phyloP scores from a whole-genome alignment of 2,888 invertebrate species.

The Chloroclysta siterata region DNA sequence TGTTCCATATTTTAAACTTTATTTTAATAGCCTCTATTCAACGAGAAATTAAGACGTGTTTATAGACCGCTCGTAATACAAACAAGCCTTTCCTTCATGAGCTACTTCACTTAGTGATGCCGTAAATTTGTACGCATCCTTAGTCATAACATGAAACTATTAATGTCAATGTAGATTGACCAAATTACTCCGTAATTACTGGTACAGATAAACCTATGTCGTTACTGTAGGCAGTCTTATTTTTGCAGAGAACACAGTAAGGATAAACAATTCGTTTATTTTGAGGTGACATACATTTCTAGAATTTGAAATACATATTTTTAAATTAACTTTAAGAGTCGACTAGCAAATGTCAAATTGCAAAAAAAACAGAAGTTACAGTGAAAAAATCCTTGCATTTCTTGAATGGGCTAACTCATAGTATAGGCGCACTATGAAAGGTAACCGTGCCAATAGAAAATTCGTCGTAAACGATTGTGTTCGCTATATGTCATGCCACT shows the following conservation, averaged over 20 bases:
- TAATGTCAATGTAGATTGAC: slow-evolving; percentile 39
- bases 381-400: background rate
- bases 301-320: too few relatives aligned
- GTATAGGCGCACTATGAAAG: background rate
- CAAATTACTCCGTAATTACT: slow-evolving; percentile 19
- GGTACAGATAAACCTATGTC: background rate
- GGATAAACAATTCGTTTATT: too few relatives aligned
- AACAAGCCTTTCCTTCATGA: slow-evolving; percentile 77
- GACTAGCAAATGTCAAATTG: background rate
- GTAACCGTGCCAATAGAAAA: slow-evolving; percentile 21
- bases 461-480: slow-evolving; percentile 25
- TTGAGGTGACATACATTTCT: too few relatives aligned
- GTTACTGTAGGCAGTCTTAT: background rate
- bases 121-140: slow-evolving; percentile 72
- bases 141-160: slow-evolving; percentile 57
- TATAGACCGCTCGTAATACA: slow-evolving; percentile 78
- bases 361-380: background rate
- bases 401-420: slow-evolving; percentile 2
- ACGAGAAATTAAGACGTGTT: slow-evolving; percentile 83
- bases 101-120: slow-evolving; percentile 60
- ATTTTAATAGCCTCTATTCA: slow-evolving; percentile 83
- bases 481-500: slow-evolving; percentile 29
- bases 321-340: too few relatives aligned
- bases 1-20: slow-evolving; percentile 82
- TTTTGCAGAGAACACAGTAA: background rate